phyloP scores from a whole-genome alignment of 2,888 invertebrate genomes.

The Cosmia trapezina region DNA sequence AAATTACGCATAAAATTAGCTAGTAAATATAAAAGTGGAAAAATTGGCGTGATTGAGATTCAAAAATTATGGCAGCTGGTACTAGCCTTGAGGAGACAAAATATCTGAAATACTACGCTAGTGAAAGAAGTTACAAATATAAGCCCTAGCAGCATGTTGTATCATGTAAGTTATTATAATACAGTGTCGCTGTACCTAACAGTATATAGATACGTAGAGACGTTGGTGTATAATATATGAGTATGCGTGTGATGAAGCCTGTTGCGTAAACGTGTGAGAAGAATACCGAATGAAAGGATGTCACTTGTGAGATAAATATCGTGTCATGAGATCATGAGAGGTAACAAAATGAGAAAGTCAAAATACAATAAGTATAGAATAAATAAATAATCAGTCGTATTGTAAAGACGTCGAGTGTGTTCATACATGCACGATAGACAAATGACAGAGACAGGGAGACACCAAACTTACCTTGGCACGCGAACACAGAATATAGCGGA shows the following conservation, averaged over 20 bases:
- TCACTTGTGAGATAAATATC: conserved; percentile 75
- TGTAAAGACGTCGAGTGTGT: conserved; percentile 76
- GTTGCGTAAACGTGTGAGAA: conserved; percentile 70
- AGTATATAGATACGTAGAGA: conserved; percentile 62
- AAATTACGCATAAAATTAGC: conserved; percentile 79
- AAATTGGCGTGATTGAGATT: conserved; percentile 83
- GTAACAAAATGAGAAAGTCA: conserved; percentile 81
- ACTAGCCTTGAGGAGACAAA: conserved; percentile 78
- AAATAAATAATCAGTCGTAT: conserved; percentile 74
- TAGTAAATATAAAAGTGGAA: conserved; percentile 81
- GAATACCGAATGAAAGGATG: conserved; percentile 79
- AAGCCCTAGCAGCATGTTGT: conserved; percentile 83
- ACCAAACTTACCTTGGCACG: conserved; percentile 86
- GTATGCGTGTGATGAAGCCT: conserved; percentile 79
- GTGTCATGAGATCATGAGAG: conserved; percentile 85
- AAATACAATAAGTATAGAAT: conserved; percentile 75
- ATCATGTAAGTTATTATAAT: conserved; percentile 71
- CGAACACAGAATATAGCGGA: conserved; percentile 74
- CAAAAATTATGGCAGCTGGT: conserved; percentile 76
- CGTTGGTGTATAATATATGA: conserved; percentile 68
- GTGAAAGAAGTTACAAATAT: conserved; percentile 80
- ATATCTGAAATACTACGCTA: conserved; percentile 84
- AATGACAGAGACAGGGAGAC: conserved; percentile 84
- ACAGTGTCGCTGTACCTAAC: conserved; percentile 75
- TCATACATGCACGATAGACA: conserved; percentile 84